These are phyloP conservation scores for Pycnomerus fuliginosus DNA, from an alignment of 2,888 invertebrate genomes.

Conservation along the genomic window DNA sequence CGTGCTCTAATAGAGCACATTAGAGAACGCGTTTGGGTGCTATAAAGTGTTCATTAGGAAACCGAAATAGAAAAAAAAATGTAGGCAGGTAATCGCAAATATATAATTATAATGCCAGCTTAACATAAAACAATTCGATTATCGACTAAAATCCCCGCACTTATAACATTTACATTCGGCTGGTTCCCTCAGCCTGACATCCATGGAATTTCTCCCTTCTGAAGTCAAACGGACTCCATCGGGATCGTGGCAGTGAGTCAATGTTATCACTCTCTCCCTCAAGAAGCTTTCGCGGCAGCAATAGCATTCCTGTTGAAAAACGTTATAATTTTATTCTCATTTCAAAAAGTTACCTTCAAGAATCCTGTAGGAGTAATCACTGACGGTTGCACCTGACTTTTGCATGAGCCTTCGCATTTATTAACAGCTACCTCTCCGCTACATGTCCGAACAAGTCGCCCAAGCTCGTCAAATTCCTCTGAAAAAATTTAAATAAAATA, in stretches of 20 bases:
- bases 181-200: slow-evolving; percentile 81
- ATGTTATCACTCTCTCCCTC: slow-evolving; percentile 73
- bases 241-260: slow-evolving; percentile 85
- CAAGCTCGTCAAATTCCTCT: slow-evolving; percentile 88
- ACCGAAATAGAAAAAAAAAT: too few species aligned
- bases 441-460: slow-evolving; percentile 81
- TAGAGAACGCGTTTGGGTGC: too few species aligned
- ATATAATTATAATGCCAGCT: too few species aligned
- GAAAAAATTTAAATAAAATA: slow-evolving; percentile 29
- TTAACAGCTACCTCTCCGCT: slow-evolving; percentile 87
- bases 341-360: slow-evolving; percentile 65
- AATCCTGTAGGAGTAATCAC: slow-evolving; percentile 87
- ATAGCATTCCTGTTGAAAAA: slow-evolving; percentile 73
- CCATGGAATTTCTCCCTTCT: slow-evolving; percentile 72
- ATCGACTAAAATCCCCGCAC: slow-evolving; percentile 82
- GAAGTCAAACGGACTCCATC: slow-evolving; percentile 77
- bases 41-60: too few species aligned
- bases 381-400: slow-evolving; percentile 89
- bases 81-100: too few species aligned
- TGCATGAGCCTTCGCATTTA: slow-evolving; percentile 92
- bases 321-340: neutral
- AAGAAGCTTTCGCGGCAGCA: slow-evolving; percentile 88
- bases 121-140: too few species aligned
- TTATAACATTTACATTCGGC: slow-evolving; percentile 88
- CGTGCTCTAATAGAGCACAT: too few species aligned